phyloP scores from a whole-genome alignment of 2,113 vertebrate genomes.

The Peromyscus leucopus region DNA sequence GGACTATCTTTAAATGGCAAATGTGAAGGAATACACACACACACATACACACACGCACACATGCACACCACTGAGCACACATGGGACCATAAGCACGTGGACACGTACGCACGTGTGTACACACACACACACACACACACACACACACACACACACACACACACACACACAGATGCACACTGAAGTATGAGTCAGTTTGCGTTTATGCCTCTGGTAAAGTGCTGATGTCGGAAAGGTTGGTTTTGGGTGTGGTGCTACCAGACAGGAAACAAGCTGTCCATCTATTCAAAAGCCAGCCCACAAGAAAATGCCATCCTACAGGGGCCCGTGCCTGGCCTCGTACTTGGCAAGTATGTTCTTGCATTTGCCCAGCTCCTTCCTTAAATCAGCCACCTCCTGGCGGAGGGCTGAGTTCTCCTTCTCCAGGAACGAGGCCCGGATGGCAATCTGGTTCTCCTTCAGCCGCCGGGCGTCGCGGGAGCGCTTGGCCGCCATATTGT shows the following conservation, averaged over 20 bases:
- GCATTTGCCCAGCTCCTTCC: slow-evolving; percentile 98
- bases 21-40: slow-evolving; percentile 79
- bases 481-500: slow-evolving; percentile 98
- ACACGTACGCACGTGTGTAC: background rate
- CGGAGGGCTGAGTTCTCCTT: slow-evolving; percentile 97
- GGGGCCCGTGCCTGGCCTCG: slow-evolving; percentile 93
- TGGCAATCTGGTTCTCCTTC: slow-evolving; percentile 99
- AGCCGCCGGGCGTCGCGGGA: slow-evolving; percentile 96
- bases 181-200: slow-evolving; percentile 80
- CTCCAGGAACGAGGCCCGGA: slow-evolving; percentile 97
- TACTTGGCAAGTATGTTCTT: slow-evolving; percentile 97
- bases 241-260: slow-evolving; percentile 88
- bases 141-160: background rate
- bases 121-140: background rate
- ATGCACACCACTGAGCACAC: background rate
- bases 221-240: slow-evolving; percentile 89
- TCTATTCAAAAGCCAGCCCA: slow-evolving; percentile 85
- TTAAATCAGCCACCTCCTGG: slow-evolving; percentile 95
- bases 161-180: slow-evolving; percentile 60
- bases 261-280: slow-evolving; percentile 90
- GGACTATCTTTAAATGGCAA: slow-evolving; percentile 83
- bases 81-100: background rate
- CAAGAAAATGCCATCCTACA: slow-evolving; percentile 87
- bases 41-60: background rate
- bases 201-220: slow-evolving; percentile 90